These are phyloP conservation scores for Ischnura elegans DNA, from an alignment of 2,888 invertebrate genomes.

Conservation along the genomic window DNA sequence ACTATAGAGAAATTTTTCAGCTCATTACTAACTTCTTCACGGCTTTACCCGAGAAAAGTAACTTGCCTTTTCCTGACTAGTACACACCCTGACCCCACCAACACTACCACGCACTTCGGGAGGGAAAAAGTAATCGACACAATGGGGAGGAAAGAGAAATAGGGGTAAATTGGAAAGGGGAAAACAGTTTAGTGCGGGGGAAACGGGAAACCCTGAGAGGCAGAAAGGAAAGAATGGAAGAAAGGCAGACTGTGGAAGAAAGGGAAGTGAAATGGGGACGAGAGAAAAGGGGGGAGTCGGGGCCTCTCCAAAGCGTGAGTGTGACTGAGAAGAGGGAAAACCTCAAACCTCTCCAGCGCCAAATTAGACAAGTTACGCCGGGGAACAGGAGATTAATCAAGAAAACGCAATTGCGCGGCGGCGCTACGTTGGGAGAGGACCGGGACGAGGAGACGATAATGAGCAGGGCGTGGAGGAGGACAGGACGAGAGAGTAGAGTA, in stretches of 20 bases:
- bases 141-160: neutral
- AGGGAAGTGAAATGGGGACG: neutral
- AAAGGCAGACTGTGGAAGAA: neutral
- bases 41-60: too few relatives aligned
- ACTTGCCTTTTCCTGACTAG: too few relatives aligned
- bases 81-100: too few relatives aligned
- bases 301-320: neutral
- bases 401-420: conserved; percentile 40
- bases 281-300: neutral
- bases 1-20: too few relatives aligned
- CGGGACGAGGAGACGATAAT: conserved; percentile 24
- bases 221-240: neutral
- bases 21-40: too few relatives aligned
- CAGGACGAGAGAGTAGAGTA: neutral
- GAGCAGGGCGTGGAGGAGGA: neutral
- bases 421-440: neutral
- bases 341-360: neutral
- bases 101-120: neutral
- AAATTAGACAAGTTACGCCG: conserved; percentile 35
- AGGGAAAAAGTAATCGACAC: neutral
- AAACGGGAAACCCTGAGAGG: neutral
- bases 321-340: neutral
- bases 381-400: conserved; percentile 22
- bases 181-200: neutral
- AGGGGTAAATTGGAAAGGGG: neutral